phyloP scores from a whole-genome alignment of 2,797 vertebrate species.

The Lepus oiostolus region DNA sequence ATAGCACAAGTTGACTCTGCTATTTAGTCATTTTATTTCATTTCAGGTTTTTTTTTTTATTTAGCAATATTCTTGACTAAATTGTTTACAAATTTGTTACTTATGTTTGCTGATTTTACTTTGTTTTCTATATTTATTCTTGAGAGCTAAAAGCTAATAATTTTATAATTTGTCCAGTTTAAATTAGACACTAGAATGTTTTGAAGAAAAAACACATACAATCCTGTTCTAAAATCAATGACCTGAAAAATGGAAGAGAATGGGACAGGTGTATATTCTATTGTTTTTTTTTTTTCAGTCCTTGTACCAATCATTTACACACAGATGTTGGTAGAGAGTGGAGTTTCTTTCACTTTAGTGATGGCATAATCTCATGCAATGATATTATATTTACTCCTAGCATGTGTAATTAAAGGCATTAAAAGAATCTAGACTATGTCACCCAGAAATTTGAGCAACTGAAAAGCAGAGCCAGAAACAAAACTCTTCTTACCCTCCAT shows the following conservation, averaged over 20 bases:
- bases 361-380: not conserved
- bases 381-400: not conserved
- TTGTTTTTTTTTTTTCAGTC: not conserved
- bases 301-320: not conserved
- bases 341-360: not conserved
- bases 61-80: not conserved
- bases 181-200: not conserved
- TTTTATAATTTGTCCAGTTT: not conserved
- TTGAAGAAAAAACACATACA: not conserved
- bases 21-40: not conserved
- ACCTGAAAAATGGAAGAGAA: not conserved
- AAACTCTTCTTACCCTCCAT: not conserved
- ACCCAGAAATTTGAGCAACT: not conserved
- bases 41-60: not conserved
- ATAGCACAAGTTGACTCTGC: not conserved
- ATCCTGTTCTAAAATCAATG: not conserved
- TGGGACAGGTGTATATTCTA: not conserved
- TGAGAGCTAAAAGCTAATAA: not conserved
- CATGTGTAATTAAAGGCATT: not conserved
- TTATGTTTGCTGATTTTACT: not conserved
- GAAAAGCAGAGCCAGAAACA: not conserved
- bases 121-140: constrained; percentile 2
- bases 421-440: not conserved
- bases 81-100: not conserved
- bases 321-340: not conserved